A percentile compares a stretch with the other conserved stretches of the same genome.
Conservation (phyloP, 2,888 invertebrate genomes). For the Hyposoter didymator region DNA sequence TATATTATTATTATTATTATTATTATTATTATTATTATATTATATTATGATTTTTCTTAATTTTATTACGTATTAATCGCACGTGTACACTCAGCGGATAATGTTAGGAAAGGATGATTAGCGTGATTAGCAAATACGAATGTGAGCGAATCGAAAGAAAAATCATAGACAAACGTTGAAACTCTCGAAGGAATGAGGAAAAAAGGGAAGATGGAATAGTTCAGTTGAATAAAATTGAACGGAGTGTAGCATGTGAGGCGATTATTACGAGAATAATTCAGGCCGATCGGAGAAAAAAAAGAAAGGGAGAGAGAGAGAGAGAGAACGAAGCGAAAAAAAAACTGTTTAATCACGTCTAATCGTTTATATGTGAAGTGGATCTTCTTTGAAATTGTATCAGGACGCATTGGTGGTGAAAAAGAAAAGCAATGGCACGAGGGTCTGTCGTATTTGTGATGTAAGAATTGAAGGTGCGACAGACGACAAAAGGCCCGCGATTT, state of each 20-base stretch:
- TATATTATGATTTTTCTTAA: conserved; percentile 65
- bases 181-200: conserved; percentile 57
- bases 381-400: conserved; percentile 65
- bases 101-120: conserved; percentile 55
- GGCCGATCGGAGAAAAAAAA: conserved; percentile 26
- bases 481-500: conserved; percentile 40
- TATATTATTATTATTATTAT: conserved; percentile 71
- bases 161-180: conserved; percentile 43
- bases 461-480: conserved; percentile 31
- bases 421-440: conserved; percentile 53
- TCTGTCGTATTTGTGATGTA: conserved; percentile 58
- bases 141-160: conserved; percentile 59
- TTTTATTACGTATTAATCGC: conserved; percentile 72
- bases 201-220: conserved; percentile 57
- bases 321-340: conserved; percentile 18
- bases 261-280: conserved; percentile 53
- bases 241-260: conserved; percentile 52
- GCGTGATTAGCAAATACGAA: conserved; percentile 58
- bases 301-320: not conserved
- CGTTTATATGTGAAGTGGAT: conserved; percentile 64
- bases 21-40: conserved; percentile 71
- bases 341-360: conserved; percentile 64
- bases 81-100: conserved; percentile 78
- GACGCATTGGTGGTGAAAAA: conserved; percentile 58
- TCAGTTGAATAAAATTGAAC: conserved; percentile 57